Evolutionary conservation across 2,888 invertebrate species (phyloP).

Genomic region (Diarsia dahlii): DNA sequence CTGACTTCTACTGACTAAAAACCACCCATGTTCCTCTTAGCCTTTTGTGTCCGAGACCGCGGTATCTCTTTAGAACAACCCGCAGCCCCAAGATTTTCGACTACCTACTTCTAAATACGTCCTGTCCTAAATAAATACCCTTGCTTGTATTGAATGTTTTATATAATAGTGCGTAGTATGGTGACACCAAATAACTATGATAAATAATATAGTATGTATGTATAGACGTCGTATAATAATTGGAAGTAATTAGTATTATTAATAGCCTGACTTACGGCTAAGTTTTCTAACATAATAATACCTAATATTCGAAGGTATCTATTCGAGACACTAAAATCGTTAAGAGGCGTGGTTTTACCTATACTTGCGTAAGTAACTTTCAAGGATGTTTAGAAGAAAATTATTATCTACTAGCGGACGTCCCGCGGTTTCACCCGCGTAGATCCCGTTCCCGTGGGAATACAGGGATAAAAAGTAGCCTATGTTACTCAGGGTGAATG

Average conservation of each 20-base stretch:
- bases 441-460: too few species aligned
- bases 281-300: neutral
- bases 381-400: constrained; percentile 2
- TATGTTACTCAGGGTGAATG: too few species aligned
- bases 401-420: too few species aligned
- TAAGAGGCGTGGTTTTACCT: constrained; percentile 7
- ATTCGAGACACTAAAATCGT: neutral
- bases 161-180: neutral
- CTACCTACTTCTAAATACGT: neutral
- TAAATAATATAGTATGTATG: neutral
- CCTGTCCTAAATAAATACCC: neutral
- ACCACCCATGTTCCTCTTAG: too few species aligned
- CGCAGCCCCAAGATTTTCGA: too few species aligned
- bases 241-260: neutral
- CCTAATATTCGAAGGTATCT: neutral
- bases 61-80: too few species aligned
- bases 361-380: neutral
- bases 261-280: neutral
- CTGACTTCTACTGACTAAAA: too few species aligned
- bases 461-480: too few species aligned
- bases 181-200: neutral
- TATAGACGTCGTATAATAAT: neutral
- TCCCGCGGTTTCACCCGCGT: too few species aligned
- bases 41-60: too few species aligned
- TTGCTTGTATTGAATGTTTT: neutral